Conservation (phyloP, 2,797 vertebrate species). For the Lagocephalus sceleratus region DNA sequence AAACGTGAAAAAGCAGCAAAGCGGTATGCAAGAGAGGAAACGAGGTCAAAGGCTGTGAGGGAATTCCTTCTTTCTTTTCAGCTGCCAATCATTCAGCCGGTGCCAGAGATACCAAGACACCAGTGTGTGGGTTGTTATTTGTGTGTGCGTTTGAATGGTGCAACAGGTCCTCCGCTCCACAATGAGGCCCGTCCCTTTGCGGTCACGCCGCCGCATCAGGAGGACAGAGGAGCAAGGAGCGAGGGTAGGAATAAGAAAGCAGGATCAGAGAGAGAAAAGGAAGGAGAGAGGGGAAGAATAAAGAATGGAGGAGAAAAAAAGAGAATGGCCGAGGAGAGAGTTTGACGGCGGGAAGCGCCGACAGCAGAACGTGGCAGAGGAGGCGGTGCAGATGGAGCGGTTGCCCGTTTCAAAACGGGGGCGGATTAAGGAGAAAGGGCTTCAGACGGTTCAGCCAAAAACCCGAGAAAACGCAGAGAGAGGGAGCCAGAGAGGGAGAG, state of each 20-base stretch:
- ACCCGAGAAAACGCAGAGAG: constrained; percentile 49
- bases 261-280: constrained; percentile 12
- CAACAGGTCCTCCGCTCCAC: constrained; percentile 60
- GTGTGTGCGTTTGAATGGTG: constrained; percentile 52
- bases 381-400: constrained; percentile 45
- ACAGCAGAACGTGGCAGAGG: constrained; percentile 56
- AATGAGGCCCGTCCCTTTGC: constrained; percentile 66
- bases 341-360: constrained; percentile 20
- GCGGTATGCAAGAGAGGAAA: constrained; percentile 51
- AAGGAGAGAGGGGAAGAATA: constrained; percentile 7
- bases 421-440: constrained; percentile 57
- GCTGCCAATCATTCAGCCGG: constrained; percentile 64
- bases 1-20: constrained; percentile 23
- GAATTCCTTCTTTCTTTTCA: constrained; percentile 71
- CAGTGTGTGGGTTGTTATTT: constrained; percentile 38
- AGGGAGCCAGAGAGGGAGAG: constrained; percentile 34
- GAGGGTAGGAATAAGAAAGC: constrained; percentile 11
- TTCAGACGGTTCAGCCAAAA: constrained; percentile 65
- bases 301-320: not conserved
- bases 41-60: constrained; percentile 69
- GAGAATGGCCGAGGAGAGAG: not conserved
- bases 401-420: constrained; percentile 36
- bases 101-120: constrained; percentile 69
- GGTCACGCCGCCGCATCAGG: constrained; percentile 66
- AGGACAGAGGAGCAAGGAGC: constrained; percentile 27